Evolutionary conservation across 2,888 invertebrate species (phyloP).

Genomic region (Machimus rusticus): DNA sequence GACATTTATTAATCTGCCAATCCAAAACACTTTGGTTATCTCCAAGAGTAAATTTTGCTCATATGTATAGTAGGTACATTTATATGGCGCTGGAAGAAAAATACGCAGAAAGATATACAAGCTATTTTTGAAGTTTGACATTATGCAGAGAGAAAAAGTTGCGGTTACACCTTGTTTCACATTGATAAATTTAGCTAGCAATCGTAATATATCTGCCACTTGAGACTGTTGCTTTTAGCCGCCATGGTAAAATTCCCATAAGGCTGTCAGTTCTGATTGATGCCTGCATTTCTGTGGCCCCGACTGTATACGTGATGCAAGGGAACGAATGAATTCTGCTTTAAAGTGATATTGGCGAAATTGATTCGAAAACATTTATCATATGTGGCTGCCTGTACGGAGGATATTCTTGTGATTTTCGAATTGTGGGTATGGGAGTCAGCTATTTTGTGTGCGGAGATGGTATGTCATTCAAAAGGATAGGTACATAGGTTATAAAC

Average conservation of each 20-base stretch:
- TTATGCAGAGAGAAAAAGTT: neutral
- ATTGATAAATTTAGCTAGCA: neutral
- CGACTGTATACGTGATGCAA: neutral
- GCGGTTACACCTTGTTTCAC: neutral
- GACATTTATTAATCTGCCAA: neutral
- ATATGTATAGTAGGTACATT: neutral
- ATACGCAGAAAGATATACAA: neutral
- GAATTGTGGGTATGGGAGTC: neutral
- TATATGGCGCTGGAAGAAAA: neutral
- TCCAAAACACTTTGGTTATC: neutral
- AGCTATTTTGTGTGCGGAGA: neutral
- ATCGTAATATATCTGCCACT: neutral
- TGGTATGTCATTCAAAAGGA: neutral
- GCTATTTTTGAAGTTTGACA: neutral
- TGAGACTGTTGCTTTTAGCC: neutral
- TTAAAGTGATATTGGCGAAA: neutral
- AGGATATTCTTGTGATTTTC: neutral
- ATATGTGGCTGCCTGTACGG: neutral
- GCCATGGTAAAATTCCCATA: neutral
- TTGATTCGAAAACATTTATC: neutral
- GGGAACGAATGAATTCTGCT: neutral
- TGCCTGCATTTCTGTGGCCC: neutral
- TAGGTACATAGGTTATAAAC: neutral
- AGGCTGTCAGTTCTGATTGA: neutral
- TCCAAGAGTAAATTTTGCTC: neutral